These are phyloP conservation scores for Taphrorychus bicolor DNA, from an alignment of 2,888 invertebrate species.

Conservation along the genomic window DNA sequence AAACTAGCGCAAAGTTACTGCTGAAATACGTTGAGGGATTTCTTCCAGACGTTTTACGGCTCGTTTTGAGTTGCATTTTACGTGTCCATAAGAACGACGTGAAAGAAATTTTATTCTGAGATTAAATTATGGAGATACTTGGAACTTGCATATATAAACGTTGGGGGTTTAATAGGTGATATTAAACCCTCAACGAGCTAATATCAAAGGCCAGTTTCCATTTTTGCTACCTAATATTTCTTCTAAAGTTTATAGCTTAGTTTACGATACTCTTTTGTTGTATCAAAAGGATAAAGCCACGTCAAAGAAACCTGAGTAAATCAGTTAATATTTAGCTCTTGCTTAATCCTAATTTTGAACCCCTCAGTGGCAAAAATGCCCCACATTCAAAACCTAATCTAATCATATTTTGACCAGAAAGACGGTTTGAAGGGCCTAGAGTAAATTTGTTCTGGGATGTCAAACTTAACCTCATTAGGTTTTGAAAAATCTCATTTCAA, in stretches of 20 bases:
- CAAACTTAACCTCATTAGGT: conserved; percentile 24
- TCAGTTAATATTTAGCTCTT: too few species aligned
- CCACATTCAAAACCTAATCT: conserved; percentile 28
- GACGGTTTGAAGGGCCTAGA: conserved; percentile 16
- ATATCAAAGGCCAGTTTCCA: too few species aligned
- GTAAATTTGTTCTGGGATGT: conserved; percentile 31
- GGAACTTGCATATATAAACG: background rate
- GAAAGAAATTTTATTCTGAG: background rate
- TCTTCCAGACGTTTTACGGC: conserved; percentile 18
- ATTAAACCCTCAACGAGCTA: background rate
- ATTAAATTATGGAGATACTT: background rate
- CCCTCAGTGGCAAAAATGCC: conserved; percentile 26
- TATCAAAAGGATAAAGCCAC: too few species aligned
- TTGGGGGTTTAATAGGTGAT: too few species aligned
- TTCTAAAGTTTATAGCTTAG: too few species aligned
- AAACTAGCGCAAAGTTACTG: conserved; percentile 5
- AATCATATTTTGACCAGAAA: conserved; percentile 33
- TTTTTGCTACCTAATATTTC: too few species aligned
- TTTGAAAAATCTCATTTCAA: conserved; percentile 19
- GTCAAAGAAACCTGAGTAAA: too few species aligned
- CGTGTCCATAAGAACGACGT: conserved; percentile 18
- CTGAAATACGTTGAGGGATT: conserved; percentile 19
- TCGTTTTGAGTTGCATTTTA: conserved; percentile 22
- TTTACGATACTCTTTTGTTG: too few species aligned
- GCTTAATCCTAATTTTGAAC: background rate